Conservation (phyloP, 2,888 invertebrate species). For the Drosophila tripunctata region DNA sequence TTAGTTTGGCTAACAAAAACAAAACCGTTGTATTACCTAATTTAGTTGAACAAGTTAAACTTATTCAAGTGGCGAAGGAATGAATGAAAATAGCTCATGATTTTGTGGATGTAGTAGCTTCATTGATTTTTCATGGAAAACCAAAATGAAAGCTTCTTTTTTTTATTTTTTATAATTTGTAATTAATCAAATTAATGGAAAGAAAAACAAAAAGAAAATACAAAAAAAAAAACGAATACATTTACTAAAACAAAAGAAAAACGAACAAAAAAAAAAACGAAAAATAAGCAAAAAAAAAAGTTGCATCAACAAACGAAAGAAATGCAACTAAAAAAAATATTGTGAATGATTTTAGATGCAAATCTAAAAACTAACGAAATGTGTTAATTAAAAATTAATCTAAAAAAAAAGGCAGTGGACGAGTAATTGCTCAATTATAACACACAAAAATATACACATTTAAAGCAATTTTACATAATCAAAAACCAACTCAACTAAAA, state of each 20-base stretch:
- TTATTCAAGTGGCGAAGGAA: conserved; percentile 31
- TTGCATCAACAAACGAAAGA: conserved; percentile 50
- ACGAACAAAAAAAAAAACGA: conserved; percentile 53
- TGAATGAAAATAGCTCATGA: conserved; percentile 36
- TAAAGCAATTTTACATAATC: conserved; percentile 61
- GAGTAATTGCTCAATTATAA: conserved; percentile 59
- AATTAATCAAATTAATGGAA: conserved; percentile 34
- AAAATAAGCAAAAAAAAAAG: conserved; percentile 46
- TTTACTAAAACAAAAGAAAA: conserved; percentile 35
- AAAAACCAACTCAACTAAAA: conserved; percentile 32
- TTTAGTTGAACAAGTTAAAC: conserved; percentile 68
- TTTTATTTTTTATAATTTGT: conserved; percentile 33
- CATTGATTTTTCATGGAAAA: conserved; percentile 76
- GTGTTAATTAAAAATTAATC: conserved; percentile 37
- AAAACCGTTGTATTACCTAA: conserved; percentile 65
- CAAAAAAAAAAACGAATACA: conserved; percentile 54
- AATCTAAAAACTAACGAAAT: conserved; percentile 53
- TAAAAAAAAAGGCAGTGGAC: conserved; percentile 18
- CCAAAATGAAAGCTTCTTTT: conserved; percentile 58
- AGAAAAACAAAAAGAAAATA: conserved; percentile 36
- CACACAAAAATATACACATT: conserved; percentile 38
- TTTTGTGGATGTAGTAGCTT: conserved; percentile 60
- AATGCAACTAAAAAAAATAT: conserved; percentile 53
- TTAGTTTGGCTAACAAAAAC: conserved; percentile 63
- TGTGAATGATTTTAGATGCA: conserved; percentile 44